Evolutionary conservation across 2,888 invertebrate species (phyloP), one percentile per base, ranked within the genome.

Genomic region (Halocaridina rubra): DNA sequence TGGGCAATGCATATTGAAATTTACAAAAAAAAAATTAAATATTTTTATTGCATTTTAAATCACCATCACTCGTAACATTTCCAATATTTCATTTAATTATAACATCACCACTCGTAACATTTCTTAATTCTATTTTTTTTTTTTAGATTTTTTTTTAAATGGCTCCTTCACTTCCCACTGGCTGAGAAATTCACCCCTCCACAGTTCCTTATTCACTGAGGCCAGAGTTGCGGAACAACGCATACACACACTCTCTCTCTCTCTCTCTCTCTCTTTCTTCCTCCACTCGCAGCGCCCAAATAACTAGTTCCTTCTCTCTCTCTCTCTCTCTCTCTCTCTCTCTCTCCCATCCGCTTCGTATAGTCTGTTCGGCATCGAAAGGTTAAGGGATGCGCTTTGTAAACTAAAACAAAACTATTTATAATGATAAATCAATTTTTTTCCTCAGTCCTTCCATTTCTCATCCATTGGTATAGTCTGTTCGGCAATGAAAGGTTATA

Each of bases 1-100:
- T 85, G 79, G 33, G 76, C 87, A 69, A 81, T 79, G 81, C 87
- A 87, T 87, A 81, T 87, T 87, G 87, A 78, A 80, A 74, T 84
- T 69, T 30, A n/a, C 30, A 33, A 13, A 10, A 30, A 4, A 32
- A 19, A 13, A 5, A 27, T 33, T 30, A 16, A 0, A 5, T 64
- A 24, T 19, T 64, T 27, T n/a, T 3, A 16, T 64, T 2, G 2
- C 27, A 2, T 64, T 5, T 19, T 64, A 24, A 19, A n/a, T n/a
- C n/a, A n/a, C n/a, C n/a, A n/a, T n/a, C n/a, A n/a, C n/a, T n/a
- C n/a, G n/a, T n/a, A n/a, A n/a, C n/a, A n/a, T n/a, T n/a, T n/a
- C n/a, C n/a, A n/a, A n/a, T n/a, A n/a, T n/a, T n/a, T n/a, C n/a
- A n/a, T n/a, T n/a, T n/a, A n/a, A n/a, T n/a, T n/a, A n/a, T n/a